Conservation (phyloP, 2,888 invertebrate genomes). For the Dynastes maya region DNA sequence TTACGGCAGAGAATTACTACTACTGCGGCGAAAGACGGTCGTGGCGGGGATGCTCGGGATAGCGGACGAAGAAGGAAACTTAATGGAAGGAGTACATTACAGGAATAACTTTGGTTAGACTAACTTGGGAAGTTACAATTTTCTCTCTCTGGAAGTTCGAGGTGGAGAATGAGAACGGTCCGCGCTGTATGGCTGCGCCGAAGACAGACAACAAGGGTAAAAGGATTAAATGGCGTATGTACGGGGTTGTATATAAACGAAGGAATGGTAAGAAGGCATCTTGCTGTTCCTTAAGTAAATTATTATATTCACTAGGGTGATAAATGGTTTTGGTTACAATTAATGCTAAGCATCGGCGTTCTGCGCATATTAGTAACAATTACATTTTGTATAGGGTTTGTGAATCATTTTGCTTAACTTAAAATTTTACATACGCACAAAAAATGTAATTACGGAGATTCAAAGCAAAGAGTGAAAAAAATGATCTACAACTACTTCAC, state of each 20-base stretch:
- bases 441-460: no score
- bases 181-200: neutral
- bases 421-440: no score
- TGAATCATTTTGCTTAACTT: no score
- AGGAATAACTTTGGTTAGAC: conserved; percentile 68
- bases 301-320: neutral
- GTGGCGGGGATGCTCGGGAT: conserved; percentile 47
- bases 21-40: conserved; percentile 46
- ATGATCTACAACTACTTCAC: no score
- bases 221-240: conserved; percentile 29
- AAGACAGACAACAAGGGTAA: conserved; percentile 31
- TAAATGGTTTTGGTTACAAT: neutral
- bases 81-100: conserved; percentile 68
- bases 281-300: neutral
- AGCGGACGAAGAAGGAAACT: conserved; percentile 57
- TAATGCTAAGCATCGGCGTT: no score
- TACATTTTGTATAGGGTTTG: no score
- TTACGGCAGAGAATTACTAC: conserved; percentile 60
- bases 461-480: no score
- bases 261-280: conserved; percentile 6
- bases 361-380: no score
- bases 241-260: neutral
- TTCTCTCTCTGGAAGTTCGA: conserved; percentile 43
- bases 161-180: conserved; percentile 18
- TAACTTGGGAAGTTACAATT: conserved; percentile 58